Base-by-base conservation (phyloP, 2,888 invertebrate genomes). In the Sthenelais limicola region DNA sequence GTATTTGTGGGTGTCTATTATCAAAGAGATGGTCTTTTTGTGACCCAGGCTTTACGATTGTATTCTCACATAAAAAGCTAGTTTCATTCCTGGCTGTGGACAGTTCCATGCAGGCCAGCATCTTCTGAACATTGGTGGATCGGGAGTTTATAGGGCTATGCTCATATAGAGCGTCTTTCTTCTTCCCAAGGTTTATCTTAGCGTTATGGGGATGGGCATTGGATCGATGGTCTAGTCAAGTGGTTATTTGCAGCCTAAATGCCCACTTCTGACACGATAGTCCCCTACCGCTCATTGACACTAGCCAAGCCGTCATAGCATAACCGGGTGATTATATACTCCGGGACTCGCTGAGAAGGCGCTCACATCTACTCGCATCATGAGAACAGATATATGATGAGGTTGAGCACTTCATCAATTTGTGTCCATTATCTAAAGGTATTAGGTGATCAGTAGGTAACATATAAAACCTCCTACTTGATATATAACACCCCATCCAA, bases 371-470 rank as follows among this genome's bases (percentile, higher is more conserved):
- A 35, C 18, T 18, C 56, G 33, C 33, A 30, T 32, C 56, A 56
- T 12, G 18, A 24, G 30, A 26, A 30, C 52, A 21, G 52, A 52
- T 52, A 52, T 24, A 52, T 30, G 52, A 52, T 15, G 24, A 4
- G 52, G 26, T 30, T 9, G 26, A 26, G n/a, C 26, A 52, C 21
- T n/a, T 28, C 24, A 56, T 56, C 56, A 56, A 56, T 56, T 56
- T 56, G 32, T 32, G 18, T 52, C 56, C 56, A 28, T 35, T 62
- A 62, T 38, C 24, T 1, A 35, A 21, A n/a, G 21, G 38, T 12
- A 62, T 62, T 38, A 62, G 35, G 24, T 18, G 62, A 62, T 62
- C 21, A 62, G 38, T 43, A n/a, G 62, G 26, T 26, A 62, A 38
- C 18, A 62, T 7, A 62, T 62, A 62, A 62, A n/a, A n/a, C n/a